Base-by-base conservation (phyloP, 2,797 vertebrate species). In the Xenentodon cancila region DNA sequence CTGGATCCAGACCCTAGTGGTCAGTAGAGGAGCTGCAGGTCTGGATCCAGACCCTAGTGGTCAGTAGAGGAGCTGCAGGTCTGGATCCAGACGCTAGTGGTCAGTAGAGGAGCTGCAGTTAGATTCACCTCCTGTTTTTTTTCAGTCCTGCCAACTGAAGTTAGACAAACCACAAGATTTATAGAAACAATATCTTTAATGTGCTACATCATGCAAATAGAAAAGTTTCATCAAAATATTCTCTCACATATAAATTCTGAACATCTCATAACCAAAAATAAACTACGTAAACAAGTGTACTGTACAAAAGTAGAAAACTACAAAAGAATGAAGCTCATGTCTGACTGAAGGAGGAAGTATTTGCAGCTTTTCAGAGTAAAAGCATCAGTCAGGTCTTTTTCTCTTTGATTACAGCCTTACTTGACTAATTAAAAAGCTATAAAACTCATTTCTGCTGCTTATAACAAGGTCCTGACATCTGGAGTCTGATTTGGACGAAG, bases 161-260 rank as follows among this genome's bases (percentile, higher is more conserved):
- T 30, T 30, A 30, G 30, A 51, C 17, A 57, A 71, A 73, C 56
- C 15, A 64, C 13, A n/a, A 62, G 12, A 57, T 43, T 4, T 82
- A 77, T 77, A 91, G 86, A 88, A 93, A 89, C 73, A 85, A 85
- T 87, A 92, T 72, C 63, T 94, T 93, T 93, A 92, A 91, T 93
- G 58, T 89, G 82, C 92, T 94, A 93, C 91, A 90, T 89, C 60
- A 49, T 75, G 81, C 61, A 54, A 80, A 88, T 92, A 91, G 87
- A 92, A 92, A 93, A 91, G 82, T 90, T 88, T 88, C 63, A 83
- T 89, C 77, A 93, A 94, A 94, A 94, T 94, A 93, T 76, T 79
- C 85, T 92, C 84, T 93, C 80, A 86, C 79, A 79, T 92, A 94
- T 91, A 94, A 92, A 94, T 89, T 93, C 82, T 91, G 18, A 78